These are phyloP conservation scores for Diaprepes abbreviatus DNA, from an alignment of 2,888 invertebrate species.

Conservation along the genomic window DNA sequence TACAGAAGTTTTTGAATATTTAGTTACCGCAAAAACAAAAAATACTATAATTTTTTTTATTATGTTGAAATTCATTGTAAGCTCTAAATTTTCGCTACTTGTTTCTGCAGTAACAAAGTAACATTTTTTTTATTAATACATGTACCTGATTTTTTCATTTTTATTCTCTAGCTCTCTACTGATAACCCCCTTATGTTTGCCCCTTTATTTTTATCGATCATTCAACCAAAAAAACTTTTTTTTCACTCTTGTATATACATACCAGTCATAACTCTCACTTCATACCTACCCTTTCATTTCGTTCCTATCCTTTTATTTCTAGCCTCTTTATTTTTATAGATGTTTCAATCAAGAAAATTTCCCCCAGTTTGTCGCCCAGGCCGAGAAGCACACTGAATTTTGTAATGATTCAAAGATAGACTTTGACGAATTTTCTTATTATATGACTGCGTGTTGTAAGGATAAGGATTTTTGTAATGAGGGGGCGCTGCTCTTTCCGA, in stretches of 20 bases:
- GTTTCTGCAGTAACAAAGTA: too few relatives aligned
- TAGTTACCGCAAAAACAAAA: too few relatives aligned
- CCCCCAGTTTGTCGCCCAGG: slow-evolving; percentile 54
- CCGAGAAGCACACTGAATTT: slow-evolving; percentile 58
- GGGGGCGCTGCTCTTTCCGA: slow-evolving; percentile 52
- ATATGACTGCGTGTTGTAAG: slow-evolving; percentile 72
- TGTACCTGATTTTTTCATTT: too few relatives aligned
- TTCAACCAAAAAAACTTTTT: too few relatives aligned
- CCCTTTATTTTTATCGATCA: background rate
- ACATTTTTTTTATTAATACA: too few relatives aligned
- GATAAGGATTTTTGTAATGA: slow-evolving; percentile 80
- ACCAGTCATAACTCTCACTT: too few relatives aligned
- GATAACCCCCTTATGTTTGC: background rate
- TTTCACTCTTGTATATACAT: too few relatives aligned
- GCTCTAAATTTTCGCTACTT: too few relatives aligned
- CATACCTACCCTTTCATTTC: too few relatives aligned
- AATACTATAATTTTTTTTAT: too few relatives aligned
- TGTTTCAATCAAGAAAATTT: slow-evolving; percentile 57
- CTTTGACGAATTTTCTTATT: slow-evolving; percentile 54
- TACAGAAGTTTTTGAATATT: too few relatives aligned
- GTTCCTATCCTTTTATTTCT: background rate
- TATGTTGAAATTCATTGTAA: too few relatives aligned
- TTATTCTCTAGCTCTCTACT: background rate
- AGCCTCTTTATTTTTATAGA: slow-evolving; percentile 58
- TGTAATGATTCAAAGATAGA: slow-evolving; percentile 57